These are phyloP conservation scores for Bombylius discolor DNA, from an alignment of 2,888 invertebrate species.

Conservation along the genomic window DNA sequence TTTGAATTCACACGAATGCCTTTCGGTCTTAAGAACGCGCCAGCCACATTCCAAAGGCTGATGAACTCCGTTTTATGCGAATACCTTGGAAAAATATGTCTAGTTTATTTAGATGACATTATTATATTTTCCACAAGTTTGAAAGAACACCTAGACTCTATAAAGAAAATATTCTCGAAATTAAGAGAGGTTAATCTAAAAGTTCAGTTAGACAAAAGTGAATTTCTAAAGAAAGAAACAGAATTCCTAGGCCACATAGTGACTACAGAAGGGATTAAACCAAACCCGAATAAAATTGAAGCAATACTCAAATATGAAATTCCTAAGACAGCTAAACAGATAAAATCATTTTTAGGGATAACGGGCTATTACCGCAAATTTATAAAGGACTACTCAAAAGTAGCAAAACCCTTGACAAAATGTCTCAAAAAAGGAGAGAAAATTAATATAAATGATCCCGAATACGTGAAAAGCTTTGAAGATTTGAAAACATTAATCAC, in stretches of 20 bases:
- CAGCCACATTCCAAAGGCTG: conserved; percentile 8
- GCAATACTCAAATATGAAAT: conserved; percentile 17
- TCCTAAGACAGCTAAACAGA: conserved; percentile 18
- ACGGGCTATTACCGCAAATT: conserved; percentile 17
- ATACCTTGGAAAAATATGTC: conserved; percentile 11
- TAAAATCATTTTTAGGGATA: conserved; percentile 18
- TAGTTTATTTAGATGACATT: conserved; percentile 3
- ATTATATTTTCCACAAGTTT: conserved; percentile 8
- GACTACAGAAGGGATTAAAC: conserved; percentile 20
- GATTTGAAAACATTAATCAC: conserved; percentile 8
- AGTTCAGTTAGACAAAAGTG: conserved; percentile 19
- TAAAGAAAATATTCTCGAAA: conserved; percentile 17
- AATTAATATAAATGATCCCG: conserved; percentile 2
- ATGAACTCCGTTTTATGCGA: conserved; percentile 8
- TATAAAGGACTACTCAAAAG: conserved; percentile 14
- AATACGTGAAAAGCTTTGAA: conserved; percentile 3
- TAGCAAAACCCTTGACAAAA: conserved; percentile 15
- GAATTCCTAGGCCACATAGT: conserved; percentile 23
- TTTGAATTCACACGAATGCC: neutral
- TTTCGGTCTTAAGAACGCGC: conserved; percentile 6
- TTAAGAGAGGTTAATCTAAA: conserved; percentile 17
- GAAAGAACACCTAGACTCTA: conserved; percentile 20
- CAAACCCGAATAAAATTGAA: conserved; percentile 22
- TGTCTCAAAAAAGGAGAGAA: conserved; percentile 4
- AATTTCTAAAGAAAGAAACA: conserved; percentile 19